Conservation (phyloP, 2,113 vertebrate genomes). For the Pavo muticus region DNA sequence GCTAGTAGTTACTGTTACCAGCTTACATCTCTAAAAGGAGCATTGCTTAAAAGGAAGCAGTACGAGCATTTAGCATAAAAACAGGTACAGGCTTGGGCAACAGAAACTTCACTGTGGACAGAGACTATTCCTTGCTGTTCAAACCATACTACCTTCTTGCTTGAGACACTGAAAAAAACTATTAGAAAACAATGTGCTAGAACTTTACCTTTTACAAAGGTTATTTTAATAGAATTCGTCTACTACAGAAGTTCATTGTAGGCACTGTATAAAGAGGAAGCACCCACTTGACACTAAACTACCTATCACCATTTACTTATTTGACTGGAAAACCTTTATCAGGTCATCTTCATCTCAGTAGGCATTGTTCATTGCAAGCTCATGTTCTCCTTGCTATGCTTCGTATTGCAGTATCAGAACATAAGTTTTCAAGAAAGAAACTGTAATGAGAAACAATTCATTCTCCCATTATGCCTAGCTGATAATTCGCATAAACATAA, state of each 20-base stretch:
- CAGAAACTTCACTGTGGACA: not conserved
- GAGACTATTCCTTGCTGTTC: not conserved
- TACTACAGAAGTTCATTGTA: fast-evolving
- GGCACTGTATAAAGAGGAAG: not conserved
- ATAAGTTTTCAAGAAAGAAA: not conserved
- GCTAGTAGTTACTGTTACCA: not conserved
- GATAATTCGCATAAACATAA: not conserved
- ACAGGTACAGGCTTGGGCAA: not conserved
- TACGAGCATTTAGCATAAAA: not conserved
- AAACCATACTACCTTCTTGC: not conserved
- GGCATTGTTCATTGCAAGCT: not conserved
- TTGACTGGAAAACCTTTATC: not conserved
- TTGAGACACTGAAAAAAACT: not conserved
- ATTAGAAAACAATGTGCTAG: not conserved
- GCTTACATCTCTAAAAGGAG: not conserved
- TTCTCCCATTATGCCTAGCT: not conserved
- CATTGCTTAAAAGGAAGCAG: not conserved
- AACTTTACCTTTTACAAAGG: not conserved
- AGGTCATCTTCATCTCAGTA: not conserved
- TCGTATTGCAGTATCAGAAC: not conserved
- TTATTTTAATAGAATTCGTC: not conserved
- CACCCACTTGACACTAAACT: not conserved
- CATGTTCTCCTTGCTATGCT: not conserved
- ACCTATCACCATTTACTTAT: not conserved
- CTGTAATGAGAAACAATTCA: not conserved